phyloP scores from a whole-genome alignment of 2,113 vertebrate species.

The Poeciliopsis turrubarensis region DNA sequence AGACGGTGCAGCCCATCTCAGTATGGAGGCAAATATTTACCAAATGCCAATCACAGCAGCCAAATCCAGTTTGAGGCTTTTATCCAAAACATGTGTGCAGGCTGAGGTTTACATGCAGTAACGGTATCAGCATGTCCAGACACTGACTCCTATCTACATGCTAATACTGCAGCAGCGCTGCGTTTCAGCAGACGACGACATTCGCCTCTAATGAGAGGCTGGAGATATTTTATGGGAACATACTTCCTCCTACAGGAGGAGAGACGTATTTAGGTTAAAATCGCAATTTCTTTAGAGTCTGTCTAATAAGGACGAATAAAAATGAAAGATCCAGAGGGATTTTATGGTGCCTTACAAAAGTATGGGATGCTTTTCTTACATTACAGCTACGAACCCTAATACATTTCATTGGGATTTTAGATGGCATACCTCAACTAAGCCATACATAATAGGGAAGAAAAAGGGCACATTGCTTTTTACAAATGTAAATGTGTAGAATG shows the following conservation, averaged over 20 bases:
- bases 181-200: constrained; percentile 51
- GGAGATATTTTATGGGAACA: constrained; percentile 62
- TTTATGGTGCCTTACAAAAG: constrained; percentile 22
- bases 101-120: constrained; percentile 48
- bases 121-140: constrained; percentile 54
- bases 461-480: not conserved
- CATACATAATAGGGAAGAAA: not conserved
- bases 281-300: constrained; percentile 31
- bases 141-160: constrained; percentile 33
- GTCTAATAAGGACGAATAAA: constrained; percentile 36
- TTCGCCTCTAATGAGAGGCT: constrained; percentile 63
- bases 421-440: not conserved
- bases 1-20: constrained; percentile 39
- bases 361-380: not conserved
- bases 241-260: constrained; percentile 59
- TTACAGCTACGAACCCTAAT: not conserved
- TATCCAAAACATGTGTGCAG: constrained; percentile 69
- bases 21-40: constrained; percentile 71
- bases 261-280: constrained; percentile 65
- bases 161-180: constrained; percentile 40
- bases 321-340: constrained; percentile 53
- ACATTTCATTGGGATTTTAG: not conserved
- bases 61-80: constrained; percentile 55
- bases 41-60: constrained; percentile 57
- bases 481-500: not conserved